Conservation (phyloP, 1,140 invertebrate genomes). For the Caenorhabditis latens region DNA sequence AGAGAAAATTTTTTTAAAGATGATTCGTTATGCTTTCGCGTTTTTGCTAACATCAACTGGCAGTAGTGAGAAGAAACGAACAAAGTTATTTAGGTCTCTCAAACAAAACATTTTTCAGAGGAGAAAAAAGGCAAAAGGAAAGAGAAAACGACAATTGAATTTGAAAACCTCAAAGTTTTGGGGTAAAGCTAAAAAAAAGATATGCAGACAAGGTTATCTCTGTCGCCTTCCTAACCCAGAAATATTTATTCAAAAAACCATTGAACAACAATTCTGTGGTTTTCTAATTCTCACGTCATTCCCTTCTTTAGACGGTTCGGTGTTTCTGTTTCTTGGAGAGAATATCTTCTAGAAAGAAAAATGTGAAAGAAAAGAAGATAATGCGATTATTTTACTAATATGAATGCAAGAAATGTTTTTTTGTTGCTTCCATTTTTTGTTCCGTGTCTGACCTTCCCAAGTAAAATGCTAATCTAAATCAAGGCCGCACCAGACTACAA, state of each 20-base stretch:
- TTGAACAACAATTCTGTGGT: background rate
- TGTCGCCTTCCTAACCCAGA: background rate
- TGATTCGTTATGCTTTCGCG: constrained; percentile 8
- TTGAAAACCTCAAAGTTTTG: constrained; percentile 28
- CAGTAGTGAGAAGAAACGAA: background rate
- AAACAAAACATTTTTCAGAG: background rate
- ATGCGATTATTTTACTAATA: constrained; percentile 24
- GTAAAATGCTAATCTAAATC: background rate
- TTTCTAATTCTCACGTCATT: background rate
- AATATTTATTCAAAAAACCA: constrained; percentile 7
- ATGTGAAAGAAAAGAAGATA: constrained; percentile 4
- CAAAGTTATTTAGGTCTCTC: background rate
- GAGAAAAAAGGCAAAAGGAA: constrained; percentile 17
- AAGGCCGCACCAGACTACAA: background rate
- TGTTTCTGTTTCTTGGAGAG: background rate
- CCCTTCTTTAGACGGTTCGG: background rate
- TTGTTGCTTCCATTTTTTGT: background rate
- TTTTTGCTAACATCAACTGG: background rate
- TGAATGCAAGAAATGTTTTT: background rate
- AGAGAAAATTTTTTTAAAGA: constrained; percentile 1
- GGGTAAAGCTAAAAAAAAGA: background rate
- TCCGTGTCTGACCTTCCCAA: constrained; percentile 4
- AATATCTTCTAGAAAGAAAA: background rate
- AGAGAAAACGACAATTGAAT: constrained; percentile 4
- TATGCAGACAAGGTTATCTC: constrained; percentile 50